Conservation (phyloP, 2,888 invertebrate species). For the Congeria kusceri region DNA sequence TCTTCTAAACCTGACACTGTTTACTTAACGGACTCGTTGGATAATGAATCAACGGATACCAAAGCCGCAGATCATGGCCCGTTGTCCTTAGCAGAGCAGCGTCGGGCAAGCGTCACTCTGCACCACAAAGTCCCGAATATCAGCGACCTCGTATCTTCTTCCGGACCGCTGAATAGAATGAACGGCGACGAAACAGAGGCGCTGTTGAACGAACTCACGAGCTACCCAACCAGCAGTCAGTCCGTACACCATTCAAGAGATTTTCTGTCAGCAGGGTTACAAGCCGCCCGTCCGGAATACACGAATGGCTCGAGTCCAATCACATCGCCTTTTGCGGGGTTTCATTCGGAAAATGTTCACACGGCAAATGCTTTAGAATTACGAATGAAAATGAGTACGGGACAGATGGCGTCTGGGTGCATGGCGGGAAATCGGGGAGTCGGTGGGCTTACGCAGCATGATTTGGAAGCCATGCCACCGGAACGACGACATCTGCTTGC, state of each 20-base stretch:
- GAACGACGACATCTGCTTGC: neutral
- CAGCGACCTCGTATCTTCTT: neutral
- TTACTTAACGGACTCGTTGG: neutral
- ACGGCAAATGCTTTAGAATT: too few species aligned
- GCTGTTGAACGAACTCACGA: neutral
- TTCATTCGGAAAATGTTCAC: neutral
- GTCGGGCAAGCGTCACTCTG: conserved; percentile 33
- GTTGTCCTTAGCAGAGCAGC: conserved; percentile 30
- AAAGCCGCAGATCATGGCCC: conserved; percentile 10
- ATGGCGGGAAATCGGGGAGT: neutral
- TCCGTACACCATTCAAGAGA: neutral
- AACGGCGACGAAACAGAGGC: conserved; percentile 2
- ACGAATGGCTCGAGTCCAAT: neutral
- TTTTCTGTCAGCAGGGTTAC: neutral
- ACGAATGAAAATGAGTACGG: neutral
- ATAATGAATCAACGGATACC: neutral
- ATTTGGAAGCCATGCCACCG: neutral
- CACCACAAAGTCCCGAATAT: conserved; percentile 28
- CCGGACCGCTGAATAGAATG: neutral
- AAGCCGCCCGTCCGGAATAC: neutral
- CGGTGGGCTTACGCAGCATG: neutral
- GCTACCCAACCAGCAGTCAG: neutral
- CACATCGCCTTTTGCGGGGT: neutral
- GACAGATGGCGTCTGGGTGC: neutral
- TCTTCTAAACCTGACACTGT: neutral